Conservation (phyloP, 2,888 invertebrate species). For the Lumbricus terrestris region DNA sequence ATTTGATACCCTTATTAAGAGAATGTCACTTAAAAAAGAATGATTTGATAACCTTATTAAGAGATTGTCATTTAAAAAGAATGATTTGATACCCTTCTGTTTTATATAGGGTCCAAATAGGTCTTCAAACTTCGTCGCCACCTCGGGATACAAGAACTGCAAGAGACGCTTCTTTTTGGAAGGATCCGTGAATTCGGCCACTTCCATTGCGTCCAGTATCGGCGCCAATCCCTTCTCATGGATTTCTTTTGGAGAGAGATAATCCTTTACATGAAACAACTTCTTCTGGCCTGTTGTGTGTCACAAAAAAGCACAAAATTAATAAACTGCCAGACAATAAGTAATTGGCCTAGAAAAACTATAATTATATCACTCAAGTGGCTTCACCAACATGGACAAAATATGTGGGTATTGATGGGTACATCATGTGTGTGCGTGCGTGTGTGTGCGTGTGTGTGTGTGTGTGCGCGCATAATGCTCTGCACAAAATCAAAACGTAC, state of each 20-base stretch:
- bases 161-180: constrained; percentile 62
- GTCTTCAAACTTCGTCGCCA: neutral
- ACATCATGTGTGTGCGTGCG: too few species aligned
- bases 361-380: neutral
- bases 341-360: neutral
- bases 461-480: too few species aligned
- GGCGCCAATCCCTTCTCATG: constrained; percentile 28
- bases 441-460: too few species aligned
- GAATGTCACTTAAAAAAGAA: too few species aligned
- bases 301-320: neutral
- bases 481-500: neutral
- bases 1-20: neutral
- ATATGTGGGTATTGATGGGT: neutral
- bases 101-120: constrained; percentile 6
- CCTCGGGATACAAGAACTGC: constrained; percentile 14
- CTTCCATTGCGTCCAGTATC: constrained; percentile 34
- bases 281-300: constrained; percentile 24
- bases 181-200: constrained; percentile 73
- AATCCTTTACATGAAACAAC: constrained; percentile 36
- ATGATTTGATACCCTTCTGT: neutral
- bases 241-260: constrained; percentile 36
- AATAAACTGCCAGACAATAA: neutral
- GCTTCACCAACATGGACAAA: neutral
- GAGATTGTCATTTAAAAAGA: neutral
- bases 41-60: too few species aligned